Percentiles rank a stretch among this genome's conserved stretches.
Conservation (phyloP, 2,888 invertebrate genomes). For the Morinoia aosen region DNA sequence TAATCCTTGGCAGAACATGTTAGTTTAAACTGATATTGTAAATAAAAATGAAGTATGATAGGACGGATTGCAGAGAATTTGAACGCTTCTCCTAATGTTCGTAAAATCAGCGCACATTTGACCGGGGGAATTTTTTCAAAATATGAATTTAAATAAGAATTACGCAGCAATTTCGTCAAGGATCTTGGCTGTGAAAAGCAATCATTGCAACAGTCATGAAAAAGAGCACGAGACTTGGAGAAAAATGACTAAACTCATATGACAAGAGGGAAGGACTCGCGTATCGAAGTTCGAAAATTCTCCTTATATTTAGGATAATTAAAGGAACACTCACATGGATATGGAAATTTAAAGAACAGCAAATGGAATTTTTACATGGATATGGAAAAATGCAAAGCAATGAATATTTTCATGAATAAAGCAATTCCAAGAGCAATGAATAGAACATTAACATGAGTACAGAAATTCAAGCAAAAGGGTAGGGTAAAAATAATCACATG, state of each 20-base stretch:
- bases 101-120: not conserved
- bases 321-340: not conserved
- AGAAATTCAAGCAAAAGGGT: not conserved
- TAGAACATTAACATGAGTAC: not conserved
- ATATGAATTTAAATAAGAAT: not conserved
- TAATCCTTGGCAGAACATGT: too few species aligned
- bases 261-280: too few species aligned
- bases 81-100: not conserved
- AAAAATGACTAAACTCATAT: not conserved
- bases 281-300: too few species aligned
- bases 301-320: not conserved
- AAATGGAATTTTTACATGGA: not conserved
- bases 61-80: not conserved
- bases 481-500: not conserved
- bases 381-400: not conserved
- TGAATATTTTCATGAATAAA: not conserved
- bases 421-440: not conserved
- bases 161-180: not conserved
- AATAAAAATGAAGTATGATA: not conserved
- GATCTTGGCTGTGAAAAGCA: not conserved
- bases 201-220: not conserved
- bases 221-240: not conserved
- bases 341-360: not conserved
- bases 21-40: too few species aligned
- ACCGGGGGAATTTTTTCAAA: not conserved